Conservation (phyloP, 2,888 invertebrate species). For the Amblyjoppa proteus region DNA sequence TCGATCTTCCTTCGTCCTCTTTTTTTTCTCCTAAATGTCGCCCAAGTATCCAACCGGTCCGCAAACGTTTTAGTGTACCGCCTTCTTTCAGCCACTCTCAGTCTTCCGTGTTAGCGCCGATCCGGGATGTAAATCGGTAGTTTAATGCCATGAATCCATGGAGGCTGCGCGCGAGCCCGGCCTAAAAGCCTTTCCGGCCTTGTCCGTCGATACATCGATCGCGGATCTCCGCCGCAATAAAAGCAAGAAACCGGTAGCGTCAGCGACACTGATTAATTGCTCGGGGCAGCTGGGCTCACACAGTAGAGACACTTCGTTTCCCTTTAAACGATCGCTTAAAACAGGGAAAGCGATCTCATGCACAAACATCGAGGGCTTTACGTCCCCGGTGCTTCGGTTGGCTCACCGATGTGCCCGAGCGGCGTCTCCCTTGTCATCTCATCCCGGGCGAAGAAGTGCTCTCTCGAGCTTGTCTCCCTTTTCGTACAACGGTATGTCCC, state of each 20-base stretch:
- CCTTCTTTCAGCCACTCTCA: not conserved
- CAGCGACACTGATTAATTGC: constrained; percentile 41
- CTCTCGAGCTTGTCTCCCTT: constrained; percentile 13
- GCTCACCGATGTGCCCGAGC: constrained; percentile 27
- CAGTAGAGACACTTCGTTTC: constrained; percentile 13
- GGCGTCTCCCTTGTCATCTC: constrained; percentile 49
- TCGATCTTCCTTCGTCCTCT: constrained; percentile 49
- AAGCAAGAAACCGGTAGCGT: not conserved
- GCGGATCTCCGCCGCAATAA: not conserved
- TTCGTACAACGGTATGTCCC: constrained; percentile 1
- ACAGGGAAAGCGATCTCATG: constrained; percentile 62
- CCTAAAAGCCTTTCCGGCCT: too few relatives aligned
- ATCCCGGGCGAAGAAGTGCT: constrained; percentile 15
- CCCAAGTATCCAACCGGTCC: constrained; percentile 2
- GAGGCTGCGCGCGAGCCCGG: too few relatives aligned
- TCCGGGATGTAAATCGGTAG: too few relatives aligned
- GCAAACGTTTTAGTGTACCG: not conserved
- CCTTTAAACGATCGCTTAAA: constrained; percentile 45
- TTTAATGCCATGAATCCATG: too few relatives aligned
- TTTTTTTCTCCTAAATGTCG: constrained; percentile 25
- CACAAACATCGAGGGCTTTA: constrained; percentile 59
- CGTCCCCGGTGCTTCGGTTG: constrained; percentile 9
- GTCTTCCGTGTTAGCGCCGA: too few relatives aligned
- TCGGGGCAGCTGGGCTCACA: constrained; percentile 50
- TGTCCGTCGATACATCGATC: too few relatives aligned